Evolutionary conservation across 2,113 vertebrate genomes (phyloP).

Genomic region (Chaenocephalus aceratus): DNA sequence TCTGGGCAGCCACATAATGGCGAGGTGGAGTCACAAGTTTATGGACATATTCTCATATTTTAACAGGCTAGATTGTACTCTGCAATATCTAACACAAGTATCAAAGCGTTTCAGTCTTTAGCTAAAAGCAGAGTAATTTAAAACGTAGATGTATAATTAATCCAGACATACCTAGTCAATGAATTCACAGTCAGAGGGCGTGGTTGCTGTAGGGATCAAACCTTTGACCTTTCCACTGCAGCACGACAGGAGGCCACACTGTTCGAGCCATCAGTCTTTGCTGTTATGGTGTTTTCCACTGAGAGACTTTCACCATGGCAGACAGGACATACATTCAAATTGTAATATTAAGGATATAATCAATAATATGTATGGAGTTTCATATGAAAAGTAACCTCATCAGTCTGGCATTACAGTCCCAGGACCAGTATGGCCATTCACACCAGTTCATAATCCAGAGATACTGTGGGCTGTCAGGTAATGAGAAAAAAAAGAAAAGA

Average conservation of each 20-base stretch:
- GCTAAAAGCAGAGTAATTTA: conserved; percentile 52
- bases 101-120: conserved; percentile 56
- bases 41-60: conserved; percentile 18
- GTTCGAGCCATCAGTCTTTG: conserved; percentile 39
- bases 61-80: conserved; percentile 50
- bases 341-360: conserved; percentile 62
- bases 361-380: conserved; percentile 54
- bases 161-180: conserved; percentile 15
- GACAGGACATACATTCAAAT: conserved; percentile 69
- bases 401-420: conserved; percentile 61
- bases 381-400: conserved; percentile 46
- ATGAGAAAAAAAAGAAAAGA: neutral
- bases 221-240: conserved; percentile 37
- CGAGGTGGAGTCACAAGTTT: neutral
- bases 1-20: conserved; percentile 47
- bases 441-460: conserved; percentile 47
- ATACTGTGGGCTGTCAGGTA: conserved; percentile 28
- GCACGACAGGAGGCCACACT: conserved; percentile 1
- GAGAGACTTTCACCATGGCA: conserved; percentile 24
- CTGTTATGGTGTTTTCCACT: conserved; percentile 16
- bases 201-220: conserved; percentile 36
- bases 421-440: conserved; percentile 41
- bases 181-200: conserved; percentile 57
- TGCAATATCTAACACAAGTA: conserved; percentile 46
- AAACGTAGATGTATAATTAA: conserved; percentile 5